Percentiles rank a stretch among this genome's conserved stretches.
Conservation (phyloP, 2,888 invertebrate species). For the Caenorhabditis becei region DNA sequence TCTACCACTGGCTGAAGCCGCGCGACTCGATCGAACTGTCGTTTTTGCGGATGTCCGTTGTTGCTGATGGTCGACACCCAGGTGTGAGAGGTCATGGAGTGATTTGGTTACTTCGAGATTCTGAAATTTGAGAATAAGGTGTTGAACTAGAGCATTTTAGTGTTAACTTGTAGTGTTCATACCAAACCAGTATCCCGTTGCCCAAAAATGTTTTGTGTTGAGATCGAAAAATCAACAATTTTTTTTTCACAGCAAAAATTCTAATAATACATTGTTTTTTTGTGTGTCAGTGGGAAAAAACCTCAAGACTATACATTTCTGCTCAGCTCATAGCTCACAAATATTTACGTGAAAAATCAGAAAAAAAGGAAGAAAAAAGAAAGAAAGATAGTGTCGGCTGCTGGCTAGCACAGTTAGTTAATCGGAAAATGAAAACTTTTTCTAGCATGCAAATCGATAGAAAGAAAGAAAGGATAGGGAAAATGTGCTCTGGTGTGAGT, state of each 20-base stretch:
- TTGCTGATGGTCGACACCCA: constrained; percentile 50
- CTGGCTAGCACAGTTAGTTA: background rate
- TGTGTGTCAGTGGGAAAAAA: background rate
- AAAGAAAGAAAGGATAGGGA: background rate
- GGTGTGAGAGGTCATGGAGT: constrained; percentile 62
- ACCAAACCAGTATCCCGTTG: too few relatives aligned
- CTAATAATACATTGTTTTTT: background rate
- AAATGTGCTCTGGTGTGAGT: constrained; percentile 1
- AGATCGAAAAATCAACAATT: background rate
- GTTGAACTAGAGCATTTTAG: too few relatives aligned
- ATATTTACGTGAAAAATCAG: background rate
- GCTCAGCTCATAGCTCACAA: constrained; percentile 3
- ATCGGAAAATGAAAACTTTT: too few relatives aligned
- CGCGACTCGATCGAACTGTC: constrained; percentile 56
- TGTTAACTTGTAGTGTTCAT: too few relatives aligned
- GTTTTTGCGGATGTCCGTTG: constrained; percentile 1
- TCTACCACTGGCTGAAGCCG: constrained; percentile 63
- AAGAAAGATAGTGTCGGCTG: background rate
- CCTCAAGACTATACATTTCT: background rate
- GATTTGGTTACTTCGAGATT: constrained; percentile 64
- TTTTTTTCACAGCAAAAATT: too few relatives aligned
- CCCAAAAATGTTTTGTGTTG: too few relatives aligned
- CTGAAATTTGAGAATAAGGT: constrained; percentile 25
- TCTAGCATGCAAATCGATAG: background rate
- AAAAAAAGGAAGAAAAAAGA: too few relatives aligned